Evolutionary conservation across 2,888 invertebrate species (phyloP), one percentile per base, ranked within the genome.

Genomic region (Scotopteryx bipunctaria): DNA sequence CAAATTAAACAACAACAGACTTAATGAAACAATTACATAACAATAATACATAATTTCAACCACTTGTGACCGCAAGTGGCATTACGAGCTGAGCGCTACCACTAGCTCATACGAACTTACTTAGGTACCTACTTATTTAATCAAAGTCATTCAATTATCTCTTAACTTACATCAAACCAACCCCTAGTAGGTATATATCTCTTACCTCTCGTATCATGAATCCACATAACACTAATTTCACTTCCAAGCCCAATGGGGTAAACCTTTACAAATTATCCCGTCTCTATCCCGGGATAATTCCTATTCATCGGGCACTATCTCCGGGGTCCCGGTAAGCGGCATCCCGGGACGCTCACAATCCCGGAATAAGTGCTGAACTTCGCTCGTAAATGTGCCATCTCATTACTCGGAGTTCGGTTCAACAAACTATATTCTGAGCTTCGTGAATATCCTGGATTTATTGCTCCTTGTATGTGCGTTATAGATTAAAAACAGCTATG

Each of bases 311-410:
- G 23, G 19, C 29, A 15, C 38, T 32, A 46, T 38, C 44, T 45
- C 32, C 35, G 16, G 21, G 25, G 5, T 32, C 23, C 38, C 11
- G 38, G 46, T n/a, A n/a, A n/a, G n/a, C n/a, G n/a, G n/a, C 35
- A 11, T 23, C n/a, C 23, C 48, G 19, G 15, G 33, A 48, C 27
- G n/a, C n/a, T n/a, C 15, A 14, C 36, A 21, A 33, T 45, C 23
- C 32, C 46, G 38, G 46, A 11, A 15, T 45, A 46, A 46, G 38
- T 38, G 38, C 16, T 16, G 15, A 52, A 52, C 25, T 50, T 50
- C 2, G 13, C 31, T 52, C 51, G 45, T 52, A 52, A 52, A 52
- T 36, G 17, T 46, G 51, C 17, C 45, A 44, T 40, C 43, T 38
- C 50, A 45, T 44, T 51, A 40, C 6, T 6, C 2, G 3, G 27